A percentile compares a stretch with the other conserved stretches of the same genome.
Conservation (phyloP, 2,113 vertebrate species). For the Tachuris rubrigastra region DNA sequence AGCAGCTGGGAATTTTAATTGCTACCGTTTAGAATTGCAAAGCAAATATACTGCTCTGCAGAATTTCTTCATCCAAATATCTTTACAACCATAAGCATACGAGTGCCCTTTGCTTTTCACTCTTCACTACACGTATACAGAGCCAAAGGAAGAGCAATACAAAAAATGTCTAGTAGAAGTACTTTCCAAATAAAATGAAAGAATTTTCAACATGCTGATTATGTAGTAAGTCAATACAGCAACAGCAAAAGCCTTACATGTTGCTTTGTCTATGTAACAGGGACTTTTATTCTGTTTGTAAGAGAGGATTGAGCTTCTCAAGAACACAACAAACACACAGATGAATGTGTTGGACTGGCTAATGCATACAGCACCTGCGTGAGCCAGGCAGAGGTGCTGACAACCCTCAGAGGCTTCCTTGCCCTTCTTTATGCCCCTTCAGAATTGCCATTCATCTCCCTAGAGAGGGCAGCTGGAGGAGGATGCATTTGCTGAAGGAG, state of each 20-base stretch:
- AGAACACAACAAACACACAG: fast-evolving
- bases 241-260: background rate
- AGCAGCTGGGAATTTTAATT: slow-evolving; percentile 68
- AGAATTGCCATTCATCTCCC: background rate
- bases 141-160: background rate
- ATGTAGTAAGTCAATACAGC: background rate
- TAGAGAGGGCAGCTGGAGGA: slow-evolving; percentile 9
- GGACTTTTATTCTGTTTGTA: background rate
- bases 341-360: background rate
- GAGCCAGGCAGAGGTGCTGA: background rate
- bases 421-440: background rate
- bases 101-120: background rate
- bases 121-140: background rate
- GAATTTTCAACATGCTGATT: background rate
- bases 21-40: slow-evolving; percentile 38
- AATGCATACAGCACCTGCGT: background rate
- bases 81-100: background rate
- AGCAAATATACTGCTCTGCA: slow-evolving; percentile 30
- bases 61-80: slow-evolving; percentile 8
- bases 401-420: background rate
- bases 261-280: background rate
- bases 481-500: background rate
- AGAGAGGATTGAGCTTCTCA: background rate
- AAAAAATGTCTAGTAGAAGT: background rate
- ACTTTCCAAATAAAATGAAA: slow-evolving; percentile 5